These are phyloP conservation scores for Steatornis caripensis DNA, from an alignment of 2,113 vertebrate genomes.

Conservation along the genomic window DNA sequence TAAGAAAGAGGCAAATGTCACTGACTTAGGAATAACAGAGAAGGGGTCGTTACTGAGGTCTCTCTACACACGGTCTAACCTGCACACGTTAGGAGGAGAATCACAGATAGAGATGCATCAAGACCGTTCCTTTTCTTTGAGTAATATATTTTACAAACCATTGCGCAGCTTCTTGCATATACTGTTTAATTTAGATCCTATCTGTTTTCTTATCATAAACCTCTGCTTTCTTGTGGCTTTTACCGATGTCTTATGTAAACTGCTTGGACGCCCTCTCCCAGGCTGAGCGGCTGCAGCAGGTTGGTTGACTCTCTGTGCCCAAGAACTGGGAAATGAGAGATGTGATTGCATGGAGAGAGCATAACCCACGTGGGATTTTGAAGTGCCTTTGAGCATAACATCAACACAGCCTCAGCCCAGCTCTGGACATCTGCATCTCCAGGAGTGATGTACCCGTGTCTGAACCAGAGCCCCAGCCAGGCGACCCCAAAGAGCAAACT, in stretches of 20 bases:
- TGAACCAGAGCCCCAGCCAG: not conserved
- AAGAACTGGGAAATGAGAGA: not conserved
- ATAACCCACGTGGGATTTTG: not conserved
- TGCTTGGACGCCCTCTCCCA: not conserved
- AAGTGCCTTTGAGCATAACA: not conserved
- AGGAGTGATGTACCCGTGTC: accelerated
- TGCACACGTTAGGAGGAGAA: not conserved
- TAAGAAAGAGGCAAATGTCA: slow-evolving; percentile 3
- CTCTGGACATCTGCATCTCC: not conserved
- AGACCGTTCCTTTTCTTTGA: not conserved
- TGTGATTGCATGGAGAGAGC: not conserved
- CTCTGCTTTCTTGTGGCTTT: slow-evolving; percentile 15
- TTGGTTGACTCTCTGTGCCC: not conserved
- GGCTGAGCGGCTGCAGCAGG: not conserved
- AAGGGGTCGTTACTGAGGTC: not conserved
- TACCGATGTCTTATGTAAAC: not conserved
- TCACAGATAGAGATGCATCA: not conserved
- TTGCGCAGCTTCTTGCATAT: not conserved
- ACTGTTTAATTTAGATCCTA: not conserved
- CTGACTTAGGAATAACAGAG: not conserved
- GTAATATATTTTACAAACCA: not conserved
- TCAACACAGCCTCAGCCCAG: not conserved
- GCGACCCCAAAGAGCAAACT: not conserved
- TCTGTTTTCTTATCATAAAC: not conserved
- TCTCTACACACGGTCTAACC: accelerated